Evolutionary conservation across 1,140 invertebrate species (phyloP).

Genomic region (Drosophila sproati): DNA sequence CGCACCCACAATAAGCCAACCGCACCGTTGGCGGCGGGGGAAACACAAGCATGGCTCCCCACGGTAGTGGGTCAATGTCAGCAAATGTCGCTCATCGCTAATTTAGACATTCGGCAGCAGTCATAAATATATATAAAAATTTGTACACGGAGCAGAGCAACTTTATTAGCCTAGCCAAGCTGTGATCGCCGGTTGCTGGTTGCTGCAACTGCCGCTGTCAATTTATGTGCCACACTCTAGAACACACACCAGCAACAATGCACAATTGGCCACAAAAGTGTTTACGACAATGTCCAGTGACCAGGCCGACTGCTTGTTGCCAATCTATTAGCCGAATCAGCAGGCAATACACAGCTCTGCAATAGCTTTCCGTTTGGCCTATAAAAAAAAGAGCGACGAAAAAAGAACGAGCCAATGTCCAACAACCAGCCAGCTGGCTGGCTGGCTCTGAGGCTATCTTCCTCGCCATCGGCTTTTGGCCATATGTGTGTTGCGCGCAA

Average conservation of each 20-base stretch:
- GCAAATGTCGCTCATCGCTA: conserved; percentile 43
- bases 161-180: conserved; percentile 11
- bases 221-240: conserved; percentile 35
- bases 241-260: conserved; percentile 16
- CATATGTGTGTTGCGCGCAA: conserved; percentile 16
- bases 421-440: conserved; percentile 10
- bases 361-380: conserved; percentile 21
- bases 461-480: conserved; percentile 30
- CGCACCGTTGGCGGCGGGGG: no score
- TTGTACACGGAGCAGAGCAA: not conserved
- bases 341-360: not conserved
- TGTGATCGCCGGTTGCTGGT: not conserved
- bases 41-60: not conserved
- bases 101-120: conserved; percentile 45
- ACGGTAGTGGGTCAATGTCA: conserved; percentile 43
- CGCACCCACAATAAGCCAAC: conserved; percentile 17
- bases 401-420: not conserved
- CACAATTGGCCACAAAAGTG: conserved; percentile 61
- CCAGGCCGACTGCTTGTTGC: conserved; percentile 31
- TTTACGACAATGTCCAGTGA: conserved; percentile 50
- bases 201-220: no score
- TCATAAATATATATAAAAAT: not conserved
- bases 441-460: conserved; percentile 25
- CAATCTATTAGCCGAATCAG: conserved; percentile 33
- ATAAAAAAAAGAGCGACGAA: conserved; percentile 3